Base-by-base conservation (phyloP, 2,888 invertebrate species). In the Hyppa rectilinea region DNA sequence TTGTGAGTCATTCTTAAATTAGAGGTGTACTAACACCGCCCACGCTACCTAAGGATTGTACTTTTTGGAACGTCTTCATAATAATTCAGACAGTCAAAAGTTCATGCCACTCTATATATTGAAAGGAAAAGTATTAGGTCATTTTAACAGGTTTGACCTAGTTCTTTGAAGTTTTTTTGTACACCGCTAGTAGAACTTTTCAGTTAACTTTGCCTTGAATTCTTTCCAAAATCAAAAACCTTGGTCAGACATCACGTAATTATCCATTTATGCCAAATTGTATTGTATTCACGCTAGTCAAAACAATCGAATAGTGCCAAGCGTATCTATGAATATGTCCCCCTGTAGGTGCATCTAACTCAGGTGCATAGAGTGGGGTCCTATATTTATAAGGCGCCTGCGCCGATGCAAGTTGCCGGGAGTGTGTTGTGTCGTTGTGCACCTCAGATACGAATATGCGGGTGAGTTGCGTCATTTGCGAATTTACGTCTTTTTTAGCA, bases 311-410 rank as follows among this genome's bases (percentile, higher is more conserved):
- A 70, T 61, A 12, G 58, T 71, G 60, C 63, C n/a, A 71, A 75
- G 68, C 34, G 66, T 65, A 65, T 65, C 53, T 79, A 75, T 71
- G 81, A 82, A 55, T 68, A 67, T 80, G 75, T 75, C 66, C 71
- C 71, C 63, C 56, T 68, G 43, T 72, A 71, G 60, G 67, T 83
- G 82, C 84, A 84, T 77, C 78, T 81, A 79, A 79, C 78, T 68
- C 84, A 87, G 79, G 85, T 86, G 85, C 72, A 85, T 77, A 78
- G 78, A 88, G 94, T 89, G 95, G 95, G 95, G 94, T 84, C 88
- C 89, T 84, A 86, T 87, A 88, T 91, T 93, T 94, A 95, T 91
- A 95, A 93, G 90, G 87, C 83, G 86, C 73, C 74, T 84, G 87
- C 87, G 82, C 83, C 65, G 69, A 79, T 82, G 71, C 81, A 79